These are phyloP conservation scores for Lerema accius DNA, from an alignment of 1,140 invertebrate species.

Conservation along the genomic window DNA sequence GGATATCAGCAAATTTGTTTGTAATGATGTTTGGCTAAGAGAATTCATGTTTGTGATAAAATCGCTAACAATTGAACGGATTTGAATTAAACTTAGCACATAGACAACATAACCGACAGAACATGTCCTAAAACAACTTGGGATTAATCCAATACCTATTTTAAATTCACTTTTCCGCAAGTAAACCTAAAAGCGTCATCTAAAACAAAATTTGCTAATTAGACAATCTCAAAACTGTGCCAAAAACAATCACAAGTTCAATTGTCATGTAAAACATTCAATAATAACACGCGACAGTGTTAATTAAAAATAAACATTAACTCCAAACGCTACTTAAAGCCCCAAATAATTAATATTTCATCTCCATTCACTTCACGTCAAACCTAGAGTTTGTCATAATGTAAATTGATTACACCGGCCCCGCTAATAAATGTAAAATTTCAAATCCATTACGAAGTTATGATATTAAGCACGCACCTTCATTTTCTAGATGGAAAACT, in stretches of 20 bases:
- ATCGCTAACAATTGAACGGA: no score
- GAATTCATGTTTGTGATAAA: no score
- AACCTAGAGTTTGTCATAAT: conserved; percentile 59
- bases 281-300: not conserved
- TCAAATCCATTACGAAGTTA: conserved; percentile 77
- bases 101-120: no score
- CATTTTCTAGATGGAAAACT: conserved; percentile 78
- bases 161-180: no score
- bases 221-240: no score
- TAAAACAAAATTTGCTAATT: no score
- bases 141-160: no score
- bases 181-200: no score
- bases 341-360: conserved; percentile 59
- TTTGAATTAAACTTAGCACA: no score
- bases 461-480: conserved; percentile 73
- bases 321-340: conserved; percentile 34
- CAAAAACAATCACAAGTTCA: not conserved
- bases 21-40: no score
- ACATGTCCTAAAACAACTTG: no score
- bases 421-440: conserved; percentile 74
- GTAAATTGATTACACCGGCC: conserved; percentile 64
- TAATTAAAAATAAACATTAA: conserved; percentile 29
- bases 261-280: not conserved
- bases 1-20: no score
- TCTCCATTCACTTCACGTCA: conserved; percentile 44